Evolutionary conservation across 2,113 vertebrate genomes (phyloP).

Genomic region (Promerops cafer): DNA sequence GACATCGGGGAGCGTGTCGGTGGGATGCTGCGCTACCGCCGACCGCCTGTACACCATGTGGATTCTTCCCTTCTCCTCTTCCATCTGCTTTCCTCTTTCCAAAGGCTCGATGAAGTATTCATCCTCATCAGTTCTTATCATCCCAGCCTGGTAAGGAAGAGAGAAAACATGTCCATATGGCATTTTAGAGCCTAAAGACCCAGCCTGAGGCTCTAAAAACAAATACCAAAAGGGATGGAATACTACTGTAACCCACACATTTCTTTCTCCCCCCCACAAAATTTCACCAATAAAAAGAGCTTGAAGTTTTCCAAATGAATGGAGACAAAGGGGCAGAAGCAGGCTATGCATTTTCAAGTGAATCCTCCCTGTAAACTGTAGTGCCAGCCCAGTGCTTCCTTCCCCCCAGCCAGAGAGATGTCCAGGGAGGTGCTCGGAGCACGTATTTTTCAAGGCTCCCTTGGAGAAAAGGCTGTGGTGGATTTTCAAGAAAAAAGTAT

Average conservation of each 20-base stretch:
- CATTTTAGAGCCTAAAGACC: not conserved
- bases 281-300: not conserved
- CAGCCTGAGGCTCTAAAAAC: not conserved
- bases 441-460: not conserved
- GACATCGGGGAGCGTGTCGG: conserved; percentile 71
- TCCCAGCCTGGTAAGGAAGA: conserved; percentile 83
- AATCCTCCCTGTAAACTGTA: not conserved
- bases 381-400: not conserved
- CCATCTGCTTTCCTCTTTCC: conserved; percentile 87
- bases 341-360: not conserved
- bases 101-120: conserved; percentile 98
- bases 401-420: accelerated
- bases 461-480: not conserved
- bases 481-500: conserved; percentile 2
- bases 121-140: conserved; percentile 90
- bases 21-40: conserved; percentile 62
- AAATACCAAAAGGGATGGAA: not conserved
- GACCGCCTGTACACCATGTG: conserved; percentile 93
- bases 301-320: not conserved
- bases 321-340: not conserved
- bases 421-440: not conserved
- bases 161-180: not conserved
- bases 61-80: conserved; percentile 87
- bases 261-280: accelerated
- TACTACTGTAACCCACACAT: accelerated